phyloP scores from a whole-genome alignment of 2,797 vertebrate species.

The Mormyrops attenuatus region DNA sequence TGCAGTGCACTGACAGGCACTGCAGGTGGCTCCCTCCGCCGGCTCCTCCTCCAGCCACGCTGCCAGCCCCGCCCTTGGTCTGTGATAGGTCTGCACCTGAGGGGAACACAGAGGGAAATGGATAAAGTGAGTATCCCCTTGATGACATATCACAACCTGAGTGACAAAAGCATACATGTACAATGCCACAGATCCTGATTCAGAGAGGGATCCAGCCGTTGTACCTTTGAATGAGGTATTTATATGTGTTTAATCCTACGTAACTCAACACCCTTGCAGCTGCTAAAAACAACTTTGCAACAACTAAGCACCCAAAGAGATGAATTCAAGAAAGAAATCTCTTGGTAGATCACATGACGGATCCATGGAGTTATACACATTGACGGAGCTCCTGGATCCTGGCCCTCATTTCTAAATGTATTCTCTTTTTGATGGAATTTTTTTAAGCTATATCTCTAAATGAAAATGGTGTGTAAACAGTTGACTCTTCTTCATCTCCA shows the following conservation, averaged over 20 bases:
- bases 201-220: neutral
- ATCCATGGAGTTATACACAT: neutral
- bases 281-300: neutral
- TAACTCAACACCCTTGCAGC: neutral
- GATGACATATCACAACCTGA: neutral
- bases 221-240: neutral
- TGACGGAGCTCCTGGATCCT: neutral
- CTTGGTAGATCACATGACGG: neutral
- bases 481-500: neutral
- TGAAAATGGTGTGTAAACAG: neutral
- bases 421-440: neutral
- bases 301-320: neutral
- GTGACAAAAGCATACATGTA: neutral
- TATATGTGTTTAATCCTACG: neutral
- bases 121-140: neutral
- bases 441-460: neutral
- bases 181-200: neutral
- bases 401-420: neutral
- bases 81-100: constrained; percentile 82
- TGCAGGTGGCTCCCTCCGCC: constrained; percentile 79
- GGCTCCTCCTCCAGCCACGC: constrained; percentile 47
- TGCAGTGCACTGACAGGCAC: constrained; percentile 97
- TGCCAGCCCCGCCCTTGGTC: constrained; percentile 64
- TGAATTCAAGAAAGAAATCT: neutral
- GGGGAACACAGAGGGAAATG: constrained; percentile 19